Evolutionary conservation across 2,888 invertebrate species (phyloP), one percentile per base, ranked within the genome.

Genomic region (Laspeyria flexula): DNA sequence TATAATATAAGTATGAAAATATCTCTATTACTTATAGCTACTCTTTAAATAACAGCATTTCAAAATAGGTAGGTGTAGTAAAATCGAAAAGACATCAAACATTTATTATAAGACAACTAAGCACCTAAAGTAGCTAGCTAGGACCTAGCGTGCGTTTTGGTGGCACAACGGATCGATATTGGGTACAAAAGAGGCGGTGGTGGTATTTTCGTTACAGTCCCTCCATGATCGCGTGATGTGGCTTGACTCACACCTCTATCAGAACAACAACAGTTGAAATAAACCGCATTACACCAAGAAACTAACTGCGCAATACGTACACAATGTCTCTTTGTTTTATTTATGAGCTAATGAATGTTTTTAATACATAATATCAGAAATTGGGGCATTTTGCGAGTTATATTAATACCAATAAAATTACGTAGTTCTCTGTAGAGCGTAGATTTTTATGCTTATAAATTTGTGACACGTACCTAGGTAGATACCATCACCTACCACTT

Each of bases 121-220:
- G 16, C 18, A 33, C 3, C 0, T 34, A 16, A 0, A 10, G n/a
- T 10, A 16, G 34, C 15, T n/a, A 33, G 6, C 6, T 6, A 16
- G n/a, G n/a, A 16, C 15, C 0, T 25, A 42, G 25, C n/a, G n/a
- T 43, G 38, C 10, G 43, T 57, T 47, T 51, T 48, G 30, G 54
- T 57, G 49, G 54, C 55, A 60, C 48, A 48, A 50, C 69, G 67
- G 80, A 81, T 86, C 85, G 67, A 85, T 85, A 80, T 43, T 16
- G n/a, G 25, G 25, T 39, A 67, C 58, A 60, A 73, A 75, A 73
- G 74, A 70, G 59, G 60, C 60, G 64, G 64, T 71, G 53, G 60
- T 60, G 72, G 67, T 77, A 74, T 77, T 78, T 77, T 74, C 70
- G 66, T 73, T 54, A 66, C 63, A 43, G 53, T 52, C 48, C 37